Evolutionary conservation across 2,888 invertebrate genomes (phyloP), one percentile per base, ranked within the genome.

Genomic region (Macaria notata): DNA sequence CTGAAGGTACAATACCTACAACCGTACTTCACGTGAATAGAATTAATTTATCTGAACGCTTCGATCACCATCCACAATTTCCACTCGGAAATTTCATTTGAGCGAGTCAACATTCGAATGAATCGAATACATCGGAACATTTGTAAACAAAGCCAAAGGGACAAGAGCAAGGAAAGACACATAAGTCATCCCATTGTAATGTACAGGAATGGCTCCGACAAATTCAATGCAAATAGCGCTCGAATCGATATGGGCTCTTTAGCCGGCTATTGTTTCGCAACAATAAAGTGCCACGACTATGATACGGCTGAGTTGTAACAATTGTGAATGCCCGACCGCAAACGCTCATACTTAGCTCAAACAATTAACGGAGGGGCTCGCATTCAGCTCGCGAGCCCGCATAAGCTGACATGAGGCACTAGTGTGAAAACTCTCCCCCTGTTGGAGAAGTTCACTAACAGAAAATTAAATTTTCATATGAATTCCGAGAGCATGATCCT

Each of bases 391-490:
- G 69, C 81, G 84, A 84, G 82, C 88, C 87, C 85, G 83, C 84
- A 86, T 86, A 85, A 87, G 83, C 86, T 73, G 66, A 69, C 76
- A 74, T 75, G 77, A 86, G 81, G 88, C 88, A 89, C 87, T 86
- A 79, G 84, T 81, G 78, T 78, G 81, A 80, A 81, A 85, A 84
- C 84, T 84, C 81, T 57, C 70, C 80, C 79, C 78, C 78, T 72
- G 79, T 86, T 86, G 79, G 80, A 78, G 84, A 83, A 83, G 82
- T 84, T 84, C 83, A 81, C 83, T 82, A 81, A 83, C 84, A 79
- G 83, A 85, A 86, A 86, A 88, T 88, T 88, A 81, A 88, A 88
- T 88, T 86, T 89, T 88, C 87, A 86, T 88, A 87, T 83, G 84
- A 85, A 85, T 88, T 83, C 76, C 66, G 76, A 75, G 81, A 73